Evolutionary conservation across 2,888 invertebrate genomes (phyloP), one percentile per base, ranked within the genome.

Genomic region (Scotopteryx bipunctaria): DNA sequence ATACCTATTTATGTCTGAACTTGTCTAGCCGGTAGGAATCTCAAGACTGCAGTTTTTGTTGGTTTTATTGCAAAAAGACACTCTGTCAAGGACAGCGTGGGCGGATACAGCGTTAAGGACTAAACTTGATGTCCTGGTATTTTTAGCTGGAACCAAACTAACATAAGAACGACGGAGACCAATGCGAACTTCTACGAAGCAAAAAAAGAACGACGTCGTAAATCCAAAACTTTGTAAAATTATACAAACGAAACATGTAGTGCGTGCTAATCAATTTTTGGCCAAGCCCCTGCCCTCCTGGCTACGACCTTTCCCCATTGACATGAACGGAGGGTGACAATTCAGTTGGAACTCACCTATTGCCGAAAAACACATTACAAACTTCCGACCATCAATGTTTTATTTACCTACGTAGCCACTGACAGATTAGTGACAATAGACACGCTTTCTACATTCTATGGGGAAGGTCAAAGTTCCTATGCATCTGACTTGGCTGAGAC

Each of bases 301-400:
- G 66, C 66, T 61, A 57, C 69, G 73, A 76, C 77, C 74, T 75
- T 78, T 67, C 77, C 77, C 71, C 64, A 68, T 66, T 71, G 63
- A 61, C 69, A 62, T 50, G 50, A 51, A 46, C 57, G 65, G 71
- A 60, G 60, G 63, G 71, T 64, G 62, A 55, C 61, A 59, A 61
- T 61, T 65, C 63, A 36, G 59, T 61, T 64, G 63, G 57, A 69
- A 67, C 56, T 46, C 41, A 46, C 46, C 42, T 35, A 51, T 40
- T 43, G 31, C 42, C 33, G 25, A 50, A 57, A 29, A 35, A 23
- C 11, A n/a, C n/a, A 44, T 32, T 15, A 17, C 16, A 1, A 23
- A 43, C 37, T 47, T 42, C 36, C 37, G 32, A 14, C 16, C 27
- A 27, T 9, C 17, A 1, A 40, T 37, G 35, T 43, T 16, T 33